Evolutionary conservation across 1,140 invertebrate genomes (phyloP), one percentile per base, ranked within the genome.

Genomic region (Philopotamus ludificatus): DNA sequence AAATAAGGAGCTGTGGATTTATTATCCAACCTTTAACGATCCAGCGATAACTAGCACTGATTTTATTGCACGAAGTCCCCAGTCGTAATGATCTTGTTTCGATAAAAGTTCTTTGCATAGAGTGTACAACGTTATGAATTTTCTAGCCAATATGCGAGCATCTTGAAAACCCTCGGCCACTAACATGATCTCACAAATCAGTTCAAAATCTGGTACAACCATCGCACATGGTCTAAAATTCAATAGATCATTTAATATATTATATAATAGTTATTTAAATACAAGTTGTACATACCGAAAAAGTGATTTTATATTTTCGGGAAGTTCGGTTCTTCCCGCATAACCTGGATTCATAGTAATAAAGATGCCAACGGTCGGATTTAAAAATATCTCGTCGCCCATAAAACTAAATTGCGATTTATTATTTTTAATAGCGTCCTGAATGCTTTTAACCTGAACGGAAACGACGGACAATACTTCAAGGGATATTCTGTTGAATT

Each of bases 261-360:
- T n/a, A n/a, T n/a, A n/a, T 9, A 9, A 41, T 9, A n/a, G 9
- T 10, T 10, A 49, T n/a, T n/a, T n/a, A n/a, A n/a, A n/a, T n/a
- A n/a, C n/a, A n/a, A n/a, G n/a, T n/a, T n/a, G n/a, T n/a, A n/a
- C n/a, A 25, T 74, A 87, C 86, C 86, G 83, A 66, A 86, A 86
- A 9, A 84, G 73, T 23, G 82, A 82, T 71, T 92, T 93, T 23
- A 93, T 79, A 77, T 93, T 92, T 76, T 93, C 90, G 1, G 90
- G 92, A 26, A 94, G 77, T 75, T 94, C 92, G 1, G 92, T 92
- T 70, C 92, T 81, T 1, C 92, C 92, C 3, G 91, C 91, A 76
- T 95, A 95, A 1, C 83, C 90, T 10, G 94, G 94, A 81, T 97
- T 97, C 94, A 97, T 96, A 0, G 94, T 96, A 57, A 97, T 95